Conservation (phyloP, 2,888 invertebrate species). For the Achlya flavicornis region DNA sequence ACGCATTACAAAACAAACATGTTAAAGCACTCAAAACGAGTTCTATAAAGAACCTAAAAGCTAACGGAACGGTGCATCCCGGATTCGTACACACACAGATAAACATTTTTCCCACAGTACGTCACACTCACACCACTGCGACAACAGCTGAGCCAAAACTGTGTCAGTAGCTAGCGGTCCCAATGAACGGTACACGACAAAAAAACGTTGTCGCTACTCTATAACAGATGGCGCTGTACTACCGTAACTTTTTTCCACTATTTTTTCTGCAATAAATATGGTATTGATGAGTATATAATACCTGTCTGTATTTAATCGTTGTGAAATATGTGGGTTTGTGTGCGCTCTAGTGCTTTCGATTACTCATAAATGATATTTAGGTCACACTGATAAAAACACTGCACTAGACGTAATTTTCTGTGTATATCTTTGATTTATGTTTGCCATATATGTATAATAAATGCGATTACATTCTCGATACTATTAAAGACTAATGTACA, state of each 20-base stretch:
- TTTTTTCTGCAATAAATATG: conserved; percentile 6
- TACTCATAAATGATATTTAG: conserved; percentile 41
- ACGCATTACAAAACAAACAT: conserved; percentile 30
- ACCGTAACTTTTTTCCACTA: conserved; percentile 11
- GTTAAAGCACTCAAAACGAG: conserved; percentile 47
- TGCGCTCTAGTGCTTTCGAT: conserved; percentile 33
- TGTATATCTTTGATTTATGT: conserved; percentile 25
- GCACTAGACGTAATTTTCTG: conserved; percentile 25
- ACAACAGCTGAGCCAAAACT: conserved; percentile 77
- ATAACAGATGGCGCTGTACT: conserved; percentile 63
- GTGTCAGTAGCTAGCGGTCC: conserved; percentile 76
- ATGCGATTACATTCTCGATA: conserved; percentile 7
- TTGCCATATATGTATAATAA: conserved; percentile 18
- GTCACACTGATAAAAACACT: conserved; percentile 43
- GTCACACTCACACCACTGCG: conserved; percentile 45
- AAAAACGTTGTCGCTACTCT: conserved; percentile 60
- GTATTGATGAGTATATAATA: conserved; percentile 9
- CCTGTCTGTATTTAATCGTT: conserved; percentile 17
- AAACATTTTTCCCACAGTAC: conserved; percentile 44
- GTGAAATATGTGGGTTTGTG: conserved; percentile 26
- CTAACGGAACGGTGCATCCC: conserved; percentile 66
- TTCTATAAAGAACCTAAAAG: conserved; percentile 46
- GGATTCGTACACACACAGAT: conserved; percentile 59
- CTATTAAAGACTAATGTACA: background rate
- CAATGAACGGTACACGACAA: conserved; percentile 63